Evolutionary conservation across 1,140 invertebrate genomes (phyloP).

Genomic region (Cryptotermes secundus): DNA sequence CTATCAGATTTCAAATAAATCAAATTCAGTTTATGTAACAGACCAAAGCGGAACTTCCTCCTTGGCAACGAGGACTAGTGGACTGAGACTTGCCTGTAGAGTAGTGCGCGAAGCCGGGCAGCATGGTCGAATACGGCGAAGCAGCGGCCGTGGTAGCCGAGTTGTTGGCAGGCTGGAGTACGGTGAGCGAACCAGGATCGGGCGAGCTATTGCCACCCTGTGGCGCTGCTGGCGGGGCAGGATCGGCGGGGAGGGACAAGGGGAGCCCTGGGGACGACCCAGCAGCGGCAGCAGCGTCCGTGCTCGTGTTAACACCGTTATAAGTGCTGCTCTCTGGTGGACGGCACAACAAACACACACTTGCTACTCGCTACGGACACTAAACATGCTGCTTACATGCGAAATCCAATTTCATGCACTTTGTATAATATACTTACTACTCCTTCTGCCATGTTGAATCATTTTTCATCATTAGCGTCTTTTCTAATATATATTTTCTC

Average conservation of each 20-base stretch:
- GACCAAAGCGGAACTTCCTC: too few species aligned
- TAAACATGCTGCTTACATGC: conserved; percentile 11
- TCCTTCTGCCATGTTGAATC: too few species aligned
- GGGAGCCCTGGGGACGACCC: conserved; percentile 51
- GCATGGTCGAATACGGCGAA: conserved; percentile 61
- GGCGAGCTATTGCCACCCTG: conserved; percentile 44
- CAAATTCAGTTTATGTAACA: too few species aligned
- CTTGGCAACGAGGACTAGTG: background rate
- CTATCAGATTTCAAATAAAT: too few species aligned
- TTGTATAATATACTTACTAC: too few species aligned
- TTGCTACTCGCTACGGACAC: background rate
- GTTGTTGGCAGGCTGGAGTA: conserved; percentile 57
- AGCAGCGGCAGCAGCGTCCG: conserved; percentile 45
- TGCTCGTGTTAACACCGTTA: conserved; percentile 34
- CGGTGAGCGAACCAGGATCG: conserved; percentile 45
- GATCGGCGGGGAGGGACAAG: conserved; percentile 58
- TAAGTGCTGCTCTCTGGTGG: conserved; percentile 40
- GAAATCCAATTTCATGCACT: background rate
- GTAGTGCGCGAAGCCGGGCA: conserved; percentile 71
- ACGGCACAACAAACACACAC: conserved; percentile 40
- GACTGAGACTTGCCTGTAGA: conserved; percentile 61
- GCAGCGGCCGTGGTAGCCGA: conserved; percentile 50
- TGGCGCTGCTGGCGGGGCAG: conserved; percentile 47
- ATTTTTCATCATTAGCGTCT: too few species aligned
- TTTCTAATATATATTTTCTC: too few species aligned